Base-by-base conservation (phyloP, 2,113 vertebrate genomes). In the Phaetusa simplex region DNA sequence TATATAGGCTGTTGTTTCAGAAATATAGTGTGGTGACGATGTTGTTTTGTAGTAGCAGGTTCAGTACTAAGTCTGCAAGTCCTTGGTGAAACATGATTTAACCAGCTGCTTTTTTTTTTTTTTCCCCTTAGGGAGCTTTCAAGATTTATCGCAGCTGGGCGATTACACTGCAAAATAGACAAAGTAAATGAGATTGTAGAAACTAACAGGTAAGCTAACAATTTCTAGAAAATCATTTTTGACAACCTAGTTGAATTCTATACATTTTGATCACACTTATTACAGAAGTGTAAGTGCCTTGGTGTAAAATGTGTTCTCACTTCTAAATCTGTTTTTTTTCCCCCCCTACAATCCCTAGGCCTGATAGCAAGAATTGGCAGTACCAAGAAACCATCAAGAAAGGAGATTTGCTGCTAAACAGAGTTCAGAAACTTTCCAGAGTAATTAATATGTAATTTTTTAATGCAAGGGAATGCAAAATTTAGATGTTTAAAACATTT, bases 311-410 rank as follows among this genome's bases (percentile, higher is more conserved):
- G 29, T 12, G 30, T 43, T 72, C 42, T 89, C 38, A 66, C 43
- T 85, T 62, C 55, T 95, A 90, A 97, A 79, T 30, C 36, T 27
- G 4, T 47, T 52, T 93, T 90, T 67, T 55, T 32, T 82, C 5
- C 19, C 24, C 74, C 19, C 59, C 6, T 6, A 4, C n/a, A 22
- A 93, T 92, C 97, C 96, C 56, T 94, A 99, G 99, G 98, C 99
- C 99, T 12, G 99, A 99, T 87, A 99, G 99, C 97, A 99, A 99
- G 99, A 99, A 99, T 95, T 99, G 99, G 99, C 99, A 99, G 97
- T 99, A 99, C 97, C 99, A 99, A 97, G 99, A 99, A 98, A 99
- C 99, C 92, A 99, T 99, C 98, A 99, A 99, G 98, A 99, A 99
- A 97, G 99, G 99, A 61, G 99, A 99, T 95, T 96, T 99, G 97